Conservation (phyloP, 2,113 vertebrate genomes). For the Stercorarius parasiticus region DNA sequence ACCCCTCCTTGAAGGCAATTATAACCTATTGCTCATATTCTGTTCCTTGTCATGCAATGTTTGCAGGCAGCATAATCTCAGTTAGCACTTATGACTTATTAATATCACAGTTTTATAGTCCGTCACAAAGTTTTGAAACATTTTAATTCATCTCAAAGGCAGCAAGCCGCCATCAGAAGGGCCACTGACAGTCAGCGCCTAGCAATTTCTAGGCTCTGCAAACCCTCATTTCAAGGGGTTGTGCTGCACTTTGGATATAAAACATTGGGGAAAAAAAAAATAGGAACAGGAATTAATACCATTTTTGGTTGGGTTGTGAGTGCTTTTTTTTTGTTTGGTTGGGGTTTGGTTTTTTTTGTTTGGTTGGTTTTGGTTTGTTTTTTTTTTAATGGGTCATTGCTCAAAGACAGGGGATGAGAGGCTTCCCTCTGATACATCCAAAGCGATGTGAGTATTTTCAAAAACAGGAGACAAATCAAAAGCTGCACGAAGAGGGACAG, state of each 20-base stretch:
- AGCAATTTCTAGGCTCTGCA: not conserved
- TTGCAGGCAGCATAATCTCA: not conserved
- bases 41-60: not conserved
- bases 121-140: not conserved
- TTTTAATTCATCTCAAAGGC: not conserved
- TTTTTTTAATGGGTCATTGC: not conserved
- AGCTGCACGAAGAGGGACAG: not conserved
- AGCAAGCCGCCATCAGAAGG: not conserved
- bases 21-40: not conserved
- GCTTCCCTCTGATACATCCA: not conserved
- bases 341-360: not conserved
- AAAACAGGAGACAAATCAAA: not conserved
- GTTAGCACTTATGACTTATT: not conserved
- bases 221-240: not conserved
- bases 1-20: not conserved
- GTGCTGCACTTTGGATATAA: not conserved
- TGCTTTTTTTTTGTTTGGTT: not conserved
- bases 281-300: not conserved
- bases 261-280: not conserved
- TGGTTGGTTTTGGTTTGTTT: not conserved
- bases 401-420: not conserved
- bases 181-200: not conserved
- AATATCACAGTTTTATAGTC: not conserved
- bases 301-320: no score
- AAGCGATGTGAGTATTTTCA: not conserved